A percentile compares a stretch with the other conserved stretches of the same genome.
These are phyloP conservation scores for Sapayoa aenigma DNA, from an alignment of 2,113 vertebrate genomes.

Conservation along the genomic window DNA sequence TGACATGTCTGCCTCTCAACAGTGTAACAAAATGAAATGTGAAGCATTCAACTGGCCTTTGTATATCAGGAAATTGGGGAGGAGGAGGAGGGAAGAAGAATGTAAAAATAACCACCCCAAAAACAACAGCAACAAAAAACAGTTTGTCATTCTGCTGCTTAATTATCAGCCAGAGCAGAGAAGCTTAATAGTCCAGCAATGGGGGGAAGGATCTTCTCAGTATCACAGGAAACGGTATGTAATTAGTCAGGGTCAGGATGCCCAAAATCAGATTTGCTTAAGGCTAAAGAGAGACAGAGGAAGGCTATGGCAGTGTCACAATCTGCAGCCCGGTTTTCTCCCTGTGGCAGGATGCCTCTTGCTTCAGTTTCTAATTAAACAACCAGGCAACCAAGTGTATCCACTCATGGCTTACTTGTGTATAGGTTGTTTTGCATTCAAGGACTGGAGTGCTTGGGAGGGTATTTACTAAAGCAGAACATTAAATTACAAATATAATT, in stretches of 20 bases:
- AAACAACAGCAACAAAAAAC: background rate
- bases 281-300: slow-evolving; percentile 38
- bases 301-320: background rate
- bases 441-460: background rate
- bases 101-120: background rate
- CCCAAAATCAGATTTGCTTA: slow-evolving; percentile 35
- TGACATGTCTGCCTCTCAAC: background rate
- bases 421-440: background rate
- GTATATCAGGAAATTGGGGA: background rate
- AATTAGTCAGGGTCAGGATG: slow-evolving; percentile 62
- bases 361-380: slow-evolving; percentile 51
- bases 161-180: slow-evolving; percentile 24
- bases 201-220: slow-evolving; percentile 32
- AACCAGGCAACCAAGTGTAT: background rate
- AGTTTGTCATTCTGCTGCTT: background rate
- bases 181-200: background rate
- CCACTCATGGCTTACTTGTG: background rate
- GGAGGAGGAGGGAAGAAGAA: background rate
- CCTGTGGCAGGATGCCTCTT: slow-evolving; percentile 9
- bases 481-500: background rate
- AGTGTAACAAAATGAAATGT: slow-evolving; percentile 15
- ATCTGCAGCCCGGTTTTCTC: background rate
- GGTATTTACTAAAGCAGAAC: background rate
- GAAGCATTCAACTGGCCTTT: slow-evolving; percentile 4
- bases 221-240: slow-evolving; percentile 46